Conservation (phyloP, 2,113 vertebrate species). For the Clarias macrocephalus region DNA sequence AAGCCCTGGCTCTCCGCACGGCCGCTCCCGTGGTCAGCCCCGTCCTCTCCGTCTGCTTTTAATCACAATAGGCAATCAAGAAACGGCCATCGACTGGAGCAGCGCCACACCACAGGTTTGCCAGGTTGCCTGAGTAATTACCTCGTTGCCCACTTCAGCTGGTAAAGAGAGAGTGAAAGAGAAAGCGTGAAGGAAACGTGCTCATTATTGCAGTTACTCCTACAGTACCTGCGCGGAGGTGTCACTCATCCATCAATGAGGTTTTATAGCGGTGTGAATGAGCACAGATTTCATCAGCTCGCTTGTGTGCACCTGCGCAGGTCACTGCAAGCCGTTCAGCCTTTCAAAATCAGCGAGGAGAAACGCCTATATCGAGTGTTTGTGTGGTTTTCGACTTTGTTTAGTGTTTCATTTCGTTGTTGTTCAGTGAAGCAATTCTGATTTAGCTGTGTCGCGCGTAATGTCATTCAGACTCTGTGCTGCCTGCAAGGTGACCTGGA, state of each 20-base stretch:
- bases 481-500: not conserved
- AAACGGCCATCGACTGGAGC: slow-evolving; percentile 29
- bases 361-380: not conserved
- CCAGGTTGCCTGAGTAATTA: slow-evolving; percentile 38
- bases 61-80: slow-evolving; percentile 52
- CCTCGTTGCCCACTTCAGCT: not conserved
- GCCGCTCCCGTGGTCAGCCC: slow-evolving; percentile 27
- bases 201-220: not conserved
- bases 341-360: not conserved
- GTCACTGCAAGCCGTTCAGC: not conserved
- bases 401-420: not conserved
- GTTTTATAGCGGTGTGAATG: not conserved
- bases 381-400: not conserved
- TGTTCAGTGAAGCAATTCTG: not conserved
- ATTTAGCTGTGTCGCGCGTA: not conserved
- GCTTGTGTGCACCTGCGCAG: slow-evolving; percentile 10
- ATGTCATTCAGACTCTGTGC: not conserved
- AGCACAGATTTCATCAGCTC: slow-evolving; percentile 7
- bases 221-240: slow-evolving; percentile 1
- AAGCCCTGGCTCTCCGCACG: slow-evolving; percentile 1
- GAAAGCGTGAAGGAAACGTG: not conserved
- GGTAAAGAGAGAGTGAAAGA: not conserved
- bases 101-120: not conserved
- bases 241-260: not conserved
- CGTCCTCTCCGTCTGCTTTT: slow-evolving; percentile 38